A percentile compares a stretch with the other conserved stretches of the same genome.
Evolutionary conservation across 2,797 vertebrate species (phyloP).

Genomic region (Dendrocincla fuliginosa): DNA sequence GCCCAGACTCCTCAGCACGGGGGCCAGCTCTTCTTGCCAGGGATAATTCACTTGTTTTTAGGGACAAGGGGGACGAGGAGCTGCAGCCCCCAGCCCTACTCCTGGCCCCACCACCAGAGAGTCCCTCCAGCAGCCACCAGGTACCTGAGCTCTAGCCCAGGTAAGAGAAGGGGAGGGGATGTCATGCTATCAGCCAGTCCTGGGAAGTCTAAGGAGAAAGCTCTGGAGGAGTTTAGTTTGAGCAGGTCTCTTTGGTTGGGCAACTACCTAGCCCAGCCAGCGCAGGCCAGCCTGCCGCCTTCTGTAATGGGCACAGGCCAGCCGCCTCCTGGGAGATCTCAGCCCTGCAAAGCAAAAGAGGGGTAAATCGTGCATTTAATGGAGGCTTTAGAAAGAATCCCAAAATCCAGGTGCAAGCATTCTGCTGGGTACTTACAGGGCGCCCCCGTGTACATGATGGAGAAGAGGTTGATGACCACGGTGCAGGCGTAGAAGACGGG

Average conservation of each 20-base stretch:
- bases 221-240: conserved; percentile 78
- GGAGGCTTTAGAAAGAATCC: conserved; percentile 63
- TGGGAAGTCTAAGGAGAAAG: conserved; percentile 78
- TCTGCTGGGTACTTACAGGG: conserved; percentile 84
- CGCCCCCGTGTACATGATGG: conserved; percentile 92
- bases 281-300: conserved; percentile 92
- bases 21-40: conserved; percentile 54
- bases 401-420: conserved; percentile 49
- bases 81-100: not conserved
- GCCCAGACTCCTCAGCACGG: not conserved
- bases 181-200: conserved; percentile 53
- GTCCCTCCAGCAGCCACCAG: not conserved
- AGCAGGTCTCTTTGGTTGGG: conserved; percentile 75
- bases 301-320: conserved; percentile 91
- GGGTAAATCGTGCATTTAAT: conserved; percentile 94
- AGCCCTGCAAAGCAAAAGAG: conserved; percentile 93
- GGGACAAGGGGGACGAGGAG: not conserved
- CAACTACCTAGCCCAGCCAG: conserved; percentile 80
- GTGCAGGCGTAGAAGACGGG: conserved; percentile 93
- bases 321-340: conserved; percentile 93
- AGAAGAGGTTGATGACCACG: conserved; percentile 92
- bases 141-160: conserved; percentile 53
- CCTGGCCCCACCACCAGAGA: not conserved
- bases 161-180: conserved; percentile 44
- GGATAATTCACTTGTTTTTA: not conserved